Evolutionary conservation across 2,797 vertebrate species (phyloP), one percentile per base, ranked within the genome.

Genomic region (Remorina albescens): DNA sequence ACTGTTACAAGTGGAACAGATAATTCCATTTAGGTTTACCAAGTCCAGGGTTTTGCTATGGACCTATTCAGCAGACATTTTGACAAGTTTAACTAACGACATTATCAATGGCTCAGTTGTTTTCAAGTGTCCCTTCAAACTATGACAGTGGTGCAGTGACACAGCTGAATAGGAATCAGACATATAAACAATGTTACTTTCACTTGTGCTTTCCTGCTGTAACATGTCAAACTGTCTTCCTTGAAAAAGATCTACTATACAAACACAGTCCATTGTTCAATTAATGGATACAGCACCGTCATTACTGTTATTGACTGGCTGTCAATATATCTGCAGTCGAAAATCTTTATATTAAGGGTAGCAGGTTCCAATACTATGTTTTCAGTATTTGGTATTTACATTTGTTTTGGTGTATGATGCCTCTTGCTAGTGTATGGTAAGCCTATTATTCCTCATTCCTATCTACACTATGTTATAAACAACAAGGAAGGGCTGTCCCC

Each of bases 371-470:
- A 12, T 25, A 4, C 26, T 39, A 5, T 51, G 9, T 28, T 53
- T 70, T 34, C 5, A 9, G 6, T 42, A n/a, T 58, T 67, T 16
- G n/a, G 26, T 44, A 8, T 51, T 60, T 62, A 69, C 13, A 61
- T 41, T 59, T 59, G 39, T 18, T 44, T n/a, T 19, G 42, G 39
- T 36, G 8, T 10, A 46, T 58, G 39, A 32, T 28, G 10, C 32
- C 37, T 54, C 47, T 25, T 25, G 28, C 19, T 9, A 9, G 25
- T 55, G 16, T 10, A 11, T 50, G 16, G 6, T 26, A 6, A 16
- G 39, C 71, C 70, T 56, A 53, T 68, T 63, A 66, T 65, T 66
- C 34, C 25, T 74, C 67, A 61, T 55, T 39, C 15, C 2, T 51
- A 21, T 72, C 23, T 47, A 8, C 34, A 61, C 34, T 21, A 32